phyloP scores from a whole-genome alignment of 2,888 invertebrate species.

The Ctenicera cuprea region DNA sequence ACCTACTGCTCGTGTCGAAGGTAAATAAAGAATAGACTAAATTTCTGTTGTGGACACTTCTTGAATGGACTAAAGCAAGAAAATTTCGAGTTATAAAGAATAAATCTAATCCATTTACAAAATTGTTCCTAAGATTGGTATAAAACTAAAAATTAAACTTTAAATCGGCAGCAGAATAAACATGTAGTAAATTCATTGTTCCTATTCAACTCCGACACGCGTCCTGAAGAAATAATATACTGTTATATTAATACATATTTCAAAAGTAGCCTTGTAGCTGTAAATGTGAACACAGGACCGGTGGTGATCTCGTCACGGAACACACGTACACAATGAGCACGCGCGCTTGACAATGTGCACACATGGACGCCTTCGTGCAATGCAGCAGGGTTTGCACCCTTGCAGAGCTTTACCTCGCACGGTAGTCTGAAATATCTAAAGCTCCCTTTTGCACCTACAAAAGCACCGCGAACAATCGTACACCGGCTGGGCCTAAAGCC shows the following conservation, averaged over 20 bases:
- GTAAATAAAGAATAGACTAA: no score
- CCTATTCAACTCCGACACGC: conserved; percentile 10
- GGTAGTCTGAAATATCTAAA: conserved; percentile 46
- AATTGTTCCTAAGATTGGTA: no score
- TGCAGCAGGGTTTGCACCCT: conserved; percentile 62
- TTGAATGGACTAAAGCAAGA: no score
- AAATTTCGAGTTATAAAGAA: no score
- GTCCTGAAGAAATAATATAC: conserved; percentile 38
- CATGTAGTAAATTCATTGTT: not conserved
- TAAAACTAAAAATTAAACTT: not conserved
- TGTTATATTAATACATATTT: conserved; percentile 39
- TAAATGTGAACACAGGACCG: conserved; percentile 57
- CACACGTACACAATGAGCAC: conserved; percentile 64
- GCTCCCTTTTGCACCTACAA: conserved; percentile 48
- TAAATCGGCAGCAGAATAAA: not conserved
- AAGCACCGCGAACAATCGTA: conserved; percentile 50
- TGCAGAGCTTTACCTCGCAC: conserved; percentile 46
- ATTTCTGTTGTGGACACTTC: no score
- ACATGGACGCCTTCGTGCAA: conserved; percentile 70
- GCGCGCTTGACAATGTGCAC: conserved; percentile 70
- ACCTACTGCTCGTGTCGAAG: no score
- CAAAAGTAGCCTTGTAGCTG: conserved; percentile 40
- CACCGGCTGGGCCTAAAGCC: conserved; percentile 48
- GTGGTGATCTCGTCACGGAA: conserved; percentile 48
- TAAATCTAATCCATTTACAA: no score